A percentile compares a stretch with the other conserved stretches of the same genome.
phyloP scores from a whole-genome alignment of 1,140 invertebrate species.

The Choristoneura fumiferana region DNA sequence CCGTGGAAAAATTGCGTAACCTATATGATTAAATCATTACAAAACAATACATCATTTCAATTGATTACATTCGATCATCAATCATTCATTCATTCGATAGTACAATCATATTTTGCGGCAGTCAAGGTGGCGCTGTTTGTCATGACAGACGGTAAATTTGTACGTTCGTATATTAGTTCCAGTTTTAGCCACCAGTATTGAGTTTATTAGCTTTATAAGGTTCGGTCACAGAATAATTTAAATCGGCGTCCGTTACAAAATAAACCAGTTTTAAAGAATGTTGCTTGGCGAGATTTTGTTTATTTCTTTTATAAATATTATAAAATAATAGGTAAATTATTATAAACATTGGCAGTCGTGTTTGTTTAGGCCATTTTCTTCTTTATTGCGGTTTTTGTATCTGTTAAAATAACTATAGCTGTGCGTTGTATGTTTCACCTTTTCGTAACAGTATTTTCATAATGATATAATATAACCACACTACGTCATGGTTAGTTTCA shows the following conservation, averaged over 20 bases:
- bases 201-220: slow-evolving; percentile 4
- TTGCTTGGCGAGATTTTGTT: slow-evolving; percentile 2
- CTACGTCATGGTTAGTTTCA: too few relatives aligned
- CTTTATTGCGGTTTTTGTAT: background rate
- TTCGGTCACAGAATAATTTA: background rate
- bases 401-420: background rate
- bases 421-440: too few relatives aligned
- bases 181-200: background rate
- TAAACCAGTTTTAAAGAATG: slow-evolving; percentile 10
- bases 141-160: background rate
- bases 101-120: background rate
- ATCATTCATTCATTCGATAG: slow-evolving; percentile 11
- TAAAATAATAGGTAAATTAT: background rate
- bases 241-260: slow-evolving; percentile 12
- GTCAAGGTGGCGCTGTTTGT: background rate
- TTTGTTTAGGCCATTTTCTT: background rate
- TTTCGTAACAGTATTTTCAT: too few relatives aligned
- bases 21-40: slow-evolving; percentile 1
- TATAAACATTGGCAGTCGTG: background rate
- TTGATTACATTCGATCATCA: slow-evolving; percentile 6
- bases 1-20: slow-evolving; percentile 5
- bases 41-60: slow-evolving; percentile 18
- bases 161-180: background rate
- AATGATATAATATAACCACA: too few relatives aligned
- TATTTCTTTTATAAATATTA: background rate